Evolutionary conservation across 2,888 invertebrate genomes (phyloP).

Genomic region (Drosophila antonietae): DNA sequence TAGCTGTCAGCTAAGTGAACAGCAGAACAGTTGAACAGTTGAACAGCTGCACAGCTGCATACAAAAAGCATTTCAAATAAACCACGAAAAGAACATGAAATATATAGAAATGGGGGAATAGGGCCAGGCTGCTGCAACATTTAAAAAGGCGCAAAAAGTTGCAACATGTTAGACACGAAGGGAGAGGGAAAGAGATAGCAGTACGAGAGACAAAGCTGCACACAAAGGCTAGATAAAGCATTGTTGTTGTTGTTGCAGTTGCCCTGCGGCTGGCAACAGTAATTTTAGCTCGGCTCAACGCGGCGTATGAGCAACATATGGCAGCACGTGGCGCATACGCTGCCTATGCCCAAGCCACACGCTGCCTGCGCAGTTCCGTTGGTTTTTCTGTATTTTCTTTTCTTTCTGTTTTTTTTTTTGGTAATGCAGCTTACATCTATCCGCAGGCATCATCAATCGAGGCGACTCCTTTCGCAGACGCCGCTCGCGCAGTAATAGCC

Average conservation of each 20-base stretch:
- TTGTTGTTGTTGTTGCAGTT: constrained; percentile 37
- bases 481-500: constrained; percentile 92
- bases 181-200: neutral
- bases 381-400: neutral
- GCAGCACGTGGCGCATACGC: constrained; percentile 52
- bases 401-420: neutral
- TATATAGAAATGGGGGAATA: neutral
- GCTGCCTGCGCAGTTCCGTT: constrained; percentile 2
- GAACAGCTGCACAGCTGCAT: constrained; percentile 22
- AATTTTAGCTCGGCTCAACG: constrained; percentile 49
- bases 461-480: constrained; percentile 96
- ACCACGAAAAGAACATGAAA: constrained; percentile 14
- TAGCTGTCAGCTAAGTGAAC: constrained; percentile 14
- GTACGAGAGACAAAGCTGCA: neutral
- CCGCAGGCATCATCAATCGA: constrained; percentile 94
- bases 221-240: constrained; percentile 69
- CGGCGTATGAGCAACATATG: constrained; percentile 61
- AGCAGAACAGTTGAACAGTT: neutral
- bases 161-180: neutral
- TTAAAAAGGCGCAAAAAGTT: constrained; percentile 16
- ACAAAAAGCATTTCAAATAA: constrained; percentile 20
- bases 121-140: neutral
- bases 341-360: constrained; percentile 15
- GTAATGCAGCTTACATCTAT: constrained; percentile 3
- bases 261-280: constrained; percentile 49